Conservation (phyloP, 2,113 vertebrate species). For the Eurypyga helias region DNA sequence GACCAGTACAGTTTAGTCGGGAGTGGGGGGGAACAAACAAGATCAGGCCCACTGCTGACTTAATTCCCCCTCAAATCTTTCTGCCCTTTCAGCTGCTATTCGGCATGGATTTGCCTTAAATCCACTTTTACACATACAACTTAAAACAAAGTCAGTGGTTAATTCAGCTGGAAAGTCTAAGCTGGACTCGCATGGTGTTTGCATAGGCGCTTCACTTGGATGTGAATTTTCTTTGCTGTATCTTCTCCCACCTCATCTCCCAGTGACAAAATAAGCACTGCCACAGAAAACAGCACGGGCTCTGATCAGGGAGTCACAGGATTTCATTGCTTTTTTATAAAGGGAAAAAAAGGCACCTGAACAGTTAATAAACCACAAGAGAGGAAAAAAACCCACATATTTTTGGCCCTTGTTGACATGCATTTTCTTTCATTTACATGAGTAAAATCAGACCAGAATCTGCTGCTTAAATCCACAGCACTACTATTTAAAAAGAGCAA, state of each 20-base stretch:
- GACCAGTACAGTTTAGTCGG: background rate
- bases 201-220: background rate
- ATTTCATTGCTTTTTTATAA: background rate
- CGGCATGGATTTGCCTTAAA: background rate
- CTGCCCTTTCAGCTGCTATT: background rate
- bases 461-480: background rate
- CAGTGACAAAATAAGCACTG: background rate
- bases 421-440: background rate
- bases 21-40: no score
- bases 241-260: background rate
- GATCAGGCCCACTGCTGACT: background rate
- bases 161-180: background rate
- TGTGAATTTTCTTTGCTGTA: fast-evolving
- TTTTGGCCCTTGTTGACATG: background rate
- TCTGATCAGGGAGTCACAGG: background rate
- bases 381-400: background rate
- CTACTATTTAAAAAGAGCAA: background rate
- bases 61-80: background rate
- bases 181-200: background rate
- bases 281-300: background rate
- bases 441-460: background rate
- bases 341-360: background rate
- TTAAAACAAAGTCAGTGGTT: background rate
- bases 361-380: background rate
- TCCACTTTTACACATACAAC: background rate